These are phyloP conservation scores for Trididemnum clinides DNA, from an alignment of 23 tunicate species.

Conservation along the genomic window DNA sequence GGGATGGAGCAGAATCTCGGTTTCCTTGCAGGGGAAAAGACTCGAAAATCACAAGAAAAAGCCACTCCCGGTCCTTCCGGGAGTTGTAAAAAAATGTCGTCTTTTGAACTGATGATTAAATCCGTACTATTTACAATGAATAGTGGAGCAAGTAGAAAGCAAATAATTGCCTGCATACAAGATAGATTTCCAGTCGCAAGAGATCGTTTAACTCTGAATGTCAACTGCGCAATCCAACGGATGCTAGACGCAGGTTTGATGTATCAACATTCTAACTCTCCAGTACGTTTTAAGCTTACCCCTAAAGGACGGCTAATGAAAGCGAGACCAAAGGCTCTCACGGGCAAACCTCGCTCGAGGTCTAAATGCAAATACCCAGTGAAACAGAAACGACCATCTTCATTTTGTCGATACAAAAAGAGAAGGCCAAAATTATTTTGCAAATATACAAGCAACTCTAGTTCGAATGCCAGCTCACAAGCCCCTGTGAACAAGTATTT, in stretches of 20 bases:
- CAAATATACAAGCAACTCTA: no score
- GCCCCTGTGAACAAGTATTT: no score
- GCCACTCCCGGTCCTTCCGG: slow-evolving; percentile 10
- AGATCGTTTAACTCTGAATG: not conserved
- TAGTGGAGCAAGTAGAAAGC: not conserved
- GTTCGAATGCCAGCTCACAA: no score
- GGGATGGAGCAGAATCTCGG: no score
- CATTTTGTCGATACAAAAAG: no score
- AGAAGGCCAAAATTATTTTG: no score
- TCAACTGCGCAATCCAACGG: not conserved
- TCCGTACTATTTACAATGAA: not conserved
- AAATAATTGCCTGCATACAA: not conserved
- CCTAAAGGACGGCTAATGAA: slow-evolving; percentile 13
- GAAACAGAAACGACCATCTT: not conserved
- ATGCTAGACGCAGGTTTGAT: slow-evolving; percentile 2
- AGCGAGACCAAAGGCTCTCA: not conserved
- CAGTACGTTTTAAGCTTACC: not conserved
- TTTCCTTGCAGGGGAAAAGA: no score
- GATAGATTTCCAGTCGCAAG: not conserved
- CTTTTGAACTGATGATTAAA: slow-evolving; percentile 11
- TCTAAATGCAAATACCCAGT: not conserved
- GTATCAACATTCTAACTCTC: not conserved
- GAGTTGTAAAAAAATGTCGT: not conserved
- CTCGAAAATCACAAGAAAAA: not conserved
- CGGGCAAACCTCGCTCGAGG: not conserved